Evolutionary conservation across 2,113 vertebrate species (phyloP).

Genomic region (Chaetodon auriga): DNA sequence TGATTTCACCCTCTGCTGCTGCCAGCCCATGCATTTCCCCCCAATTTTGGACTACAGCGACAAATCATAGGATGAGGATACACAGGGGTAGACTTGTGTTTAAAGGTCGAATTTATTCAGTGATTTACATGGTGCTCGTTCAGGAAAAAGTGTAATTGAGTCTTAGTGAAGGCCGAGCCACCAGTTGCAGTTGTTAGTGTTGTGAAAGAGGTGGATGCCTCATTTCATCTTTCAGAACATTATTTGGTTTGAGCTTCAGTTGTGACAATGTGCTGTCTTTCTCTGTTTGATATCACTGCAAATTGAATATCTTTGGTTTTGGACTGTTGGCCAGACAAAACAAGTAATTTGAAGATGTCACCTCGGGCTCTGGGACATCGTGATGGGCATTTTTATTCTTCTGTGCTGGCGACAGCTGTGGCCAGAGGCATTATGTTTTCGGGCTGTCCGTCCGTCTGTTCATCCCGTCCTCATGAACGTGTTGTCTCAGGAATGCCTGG

Average conservation of each 20-base stretch:
- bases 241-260: not conserved
- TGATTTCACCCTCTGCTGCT: conserved; percentile 58
- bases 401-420: too few relatives aligned
- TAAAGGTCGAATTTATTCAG: conserved; percentile 45
- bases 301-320: not conserved
- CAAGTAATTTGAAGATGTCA: not conserved
- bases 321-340: not conserved
- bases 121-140: conserved; percentile 32
- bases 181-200: conserved; percentile 6
- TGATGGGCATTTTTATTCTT: not conserved
- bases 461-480: too few relatives aligned
- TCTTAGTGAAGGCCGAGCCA: conserved; percentile 17
- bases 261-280: not conserved
- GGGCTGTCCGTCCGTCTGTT: too few relatives aligned
- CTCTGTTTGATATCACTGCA: not conserved
- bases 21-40: conserved; percentile 16
- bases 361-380: not conserved
- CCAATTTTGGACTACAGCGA: conserved; percentile 16
- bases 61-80: conserved; percentile 40
- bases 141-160: conserved; percentile 24
- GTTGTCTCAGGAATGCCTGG: too few relatives aligned
- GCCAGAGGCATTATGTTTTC: too few relatives aligned
- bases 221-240: conserved; percentile 44
- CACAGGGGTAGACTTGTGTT: conserved; percentile 21
- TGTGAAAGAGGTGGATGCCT: conserved; percentile 25